Evolutionary conservation across 2,888 invertebrate genomes (phyloP), one percentile per base, ranked within the genome.

Genomic region (Stenotaenia linearis): DNA sequence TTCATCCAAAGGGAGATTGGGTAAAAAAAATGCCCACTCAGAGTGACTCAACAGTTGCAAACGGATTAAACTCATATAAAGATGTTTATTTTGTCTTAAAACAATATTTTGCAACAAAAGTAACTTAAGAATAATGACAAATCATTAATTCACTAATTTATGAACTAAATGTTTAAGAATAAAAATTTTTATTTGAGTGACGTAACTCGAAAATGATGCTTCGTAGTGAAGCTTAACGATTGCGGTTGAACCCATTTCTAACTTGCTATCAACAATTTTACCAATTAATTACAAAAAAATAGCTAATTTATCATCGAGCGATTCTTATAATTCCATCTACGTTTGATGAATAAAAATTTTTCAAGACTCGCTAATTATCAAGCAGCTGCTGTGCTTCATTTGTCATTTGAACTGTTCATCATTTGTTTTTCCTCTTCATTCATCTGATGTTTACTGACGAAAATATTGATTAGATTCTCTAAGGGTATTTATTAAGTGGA

Each of bases 381-480:
- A 18, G n/a, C 69, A 69, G 28, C 69, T 28, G 69, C 69, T 69
- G 69, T 28, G 23, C 69, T 69, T 23, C 69, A 69, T 69, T 28
- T 69, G 69, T 69, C 69, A 25, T 69, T 28, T 69, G 69, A 69
- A 28, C 69, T 28, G 28, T 69, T 69, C 23, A 23, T 69, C 69
- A 69, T 69, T 61, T 69, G 69, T 69, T 69, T 69, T 69, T 69
- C 69, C 10, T n/a, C n/a, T n/a, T 10, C 25, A 9, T 23, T 18
- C 56, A 69, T 69, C 25, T 12, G 25, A 15, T 10, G 69, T 50
- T 50, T 50, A 69, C 69, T 69, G 69, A 69, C 69, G 18, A 69
- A 69, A 69, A 10, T 69, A 69, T 69, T 69, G 69, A 69, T 69
- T 69, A 23, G 69, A 69, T 69, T 69, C 69, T 28, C 69, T 3